These are phyloP conservation scores for Buteo buteo DNA, from an alignment of 2,113 vertebrate genomes.

Conservation along the genomic window DNA sequence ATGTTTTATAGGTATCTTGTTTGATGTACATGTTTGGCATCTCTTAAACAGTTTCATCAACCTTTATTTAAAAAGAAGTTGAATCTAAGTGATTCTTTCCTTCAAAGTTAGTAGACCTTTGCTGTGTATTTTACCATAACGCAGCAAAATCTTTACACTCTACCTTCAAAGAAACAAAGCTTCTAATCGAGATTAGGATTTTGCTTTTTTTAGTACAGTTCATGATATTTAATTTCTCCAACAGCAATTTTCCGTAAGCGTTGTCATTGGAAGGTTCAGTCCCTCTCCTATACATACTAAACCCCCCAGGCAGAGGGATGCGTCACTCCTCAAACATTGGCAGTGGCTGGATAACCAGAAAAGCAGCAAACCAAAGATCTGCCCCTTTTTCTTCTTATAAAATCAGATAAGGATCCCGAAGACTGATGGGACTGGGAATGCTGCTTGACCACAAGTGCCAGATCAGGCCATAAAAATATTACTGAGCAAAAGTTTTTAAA, in stretches of 20 bases:
- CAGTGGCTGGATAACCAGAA: background rate
- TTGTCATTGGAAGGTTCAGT: background rate
- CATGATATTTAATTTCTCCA: background rate
- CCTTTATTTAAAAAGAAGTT: background rate
- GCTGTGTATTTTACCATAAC: background rate
- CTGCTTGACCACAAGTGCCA: background rate
- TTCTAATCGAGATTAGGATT: background rate
- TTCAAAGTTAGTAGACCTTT: background rate
- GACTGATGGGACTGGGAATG: background rate
- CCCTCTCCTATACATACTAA: background rate
- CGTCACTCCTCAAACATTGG: fast-evolving
- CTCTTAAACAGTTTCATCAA: background rate
- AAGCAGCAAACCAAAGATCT: background rate
- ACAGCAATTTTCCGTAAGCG: background rate
- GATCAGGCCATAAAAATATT: background rate
- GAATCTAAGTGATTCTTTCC: background rate
- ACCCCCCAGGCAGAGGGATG: background rate
- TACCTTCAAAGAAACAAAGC: background rate
- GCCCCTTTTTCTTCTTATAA: background rate
- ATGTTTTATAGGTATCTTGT: background rate
- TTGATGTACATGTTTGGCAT: background rate
- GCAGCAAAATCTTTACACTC: background rate
- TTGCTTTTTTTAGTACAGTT: background rate
- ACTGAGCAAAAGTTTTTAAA: background rate
- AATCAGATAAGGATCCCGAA: background rate